These are phyloP conservation scores for Nixonia krombeini DNA, from an alignment of 1,140 invertebrate genomes.

Conservation along the genomic window DNA sequence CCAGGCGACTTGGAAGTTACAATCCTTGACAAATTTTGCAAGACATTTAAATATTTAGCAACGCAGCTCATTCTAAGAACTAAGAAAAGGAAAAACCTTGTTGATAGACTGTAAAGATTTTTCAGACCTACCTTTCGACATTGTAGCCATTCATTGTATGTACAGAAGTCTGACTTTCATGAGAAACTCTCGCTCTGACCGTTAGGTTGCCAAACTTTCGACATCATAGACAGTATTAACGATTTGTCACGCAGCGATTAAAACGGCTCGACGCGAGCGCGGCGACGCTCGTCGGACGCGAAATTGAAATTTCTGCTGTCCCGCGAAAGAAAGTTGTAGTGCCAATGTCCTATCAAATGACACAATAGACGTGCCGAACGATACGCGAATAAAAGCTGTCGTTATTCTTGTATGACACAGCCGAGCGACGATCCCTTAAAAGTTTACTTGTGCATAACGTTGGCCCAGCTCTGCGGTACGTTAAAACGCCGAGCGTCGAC, in stretches of 20 bases:
- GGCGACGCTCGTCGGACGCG: too few relatives aligned
- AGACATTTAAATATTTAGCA: neutral
- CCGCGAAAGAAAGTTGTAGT: constrained; percentile 29
- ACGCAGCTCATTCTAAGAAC: too few relatives aligned
- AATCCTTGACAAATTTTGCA: neutral
- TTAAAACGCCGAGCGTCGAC: too few relatives aligned
- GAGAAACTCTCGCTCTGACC: constrained; percentile 15
- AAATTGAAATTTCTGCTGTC: constrained; percentile 4
- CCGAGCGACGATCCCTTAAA: too few relatives aligned
- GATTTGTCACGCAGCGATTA: neutral
- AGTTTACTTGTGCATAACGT: constrained; percentile 4
- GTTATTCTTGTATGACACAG: constrained; percentile 42
- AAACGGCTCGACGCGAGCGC: too few relatives aligned
- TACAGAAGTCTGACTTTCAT: too few relatives aligned
- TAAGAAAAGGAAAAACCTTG: neutral
- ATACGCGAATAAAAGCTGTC: constrained; percentile 18
- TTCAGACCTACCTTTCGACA: neutral
- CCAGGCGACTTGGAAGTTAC: too few relatives aligned
- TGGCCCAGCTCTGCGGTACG: constrained; percentile 56
- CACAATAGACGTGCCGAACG: constrained; percentile 5
- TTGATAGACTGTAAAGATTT: neutral
- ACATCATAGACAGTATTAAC: constrained; percentile 16
- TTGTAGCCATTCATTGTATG: constrained; percentile 9
- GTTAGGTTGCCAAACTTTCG: neutral
- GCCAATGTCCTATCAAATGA: constrained; percentile 34